Base-by-base conservation (phyloP, 2,113 vertebrate species). In the Tor tambroides region DNA sequence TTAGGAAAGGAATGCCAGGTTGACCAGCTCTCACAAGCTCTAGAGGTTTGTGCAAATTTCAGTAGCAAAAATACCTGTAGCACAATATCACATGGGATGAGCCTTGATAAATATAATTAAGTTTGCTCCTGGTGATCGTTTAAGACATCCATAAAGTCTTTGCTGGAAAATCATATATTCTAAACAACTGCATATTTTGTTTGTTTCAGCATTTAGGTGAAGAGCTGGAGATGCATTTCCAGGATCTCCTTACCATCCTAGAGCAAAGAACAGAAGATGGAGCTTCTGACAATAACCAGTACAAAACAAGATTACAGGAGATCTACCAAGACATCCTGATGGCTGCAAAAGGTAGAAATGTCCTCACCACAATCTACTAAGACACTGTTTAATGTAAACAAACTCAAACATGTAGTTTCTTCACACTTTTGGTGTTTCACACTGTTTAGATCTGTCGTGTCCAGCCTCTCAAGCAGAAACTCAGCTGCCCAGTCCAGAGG, bases 401-500 rank as follows among this genome's bases (percentile, higher is more conserved):
- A 7, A 59, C 3, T 65, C 41, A 80, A 63, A 87, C 46, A 46
- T 35, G 14, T 15, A 15, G 14, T 26, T 23, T 74, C 23, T 21
- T 30, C 28, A 19, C 23, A 23, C 51, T 15, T 41, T 67, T 46
- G 79, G 2, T 84, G n/a, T n/a, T n/a, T n/a, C n/a, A n/a, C n/a
- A n/a, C 15, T 86, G 6, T 49, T 81, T 54, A 90, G 88, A 89
- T 59, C 51, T n/a, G 5, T 41, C 54, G 1, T 15, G 26, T 38
- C 38, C 72, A 1, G 11, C 67, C 19, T 61, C 59, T 17, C 71
- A 35, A 28, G 71, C 56, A 63, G 77, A 80, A 65, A 51, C 83
- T 59, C 85, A 94, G 30, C 91, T 97, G 84, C 96, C 96, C 87
- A 94, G 91, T 78, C 97, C 96, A n/a, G 90, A 91, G 80, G 96